Conservation (phyloP, 2,113 vertebrate genomes). For the Pachyramphus minor region DNA sequence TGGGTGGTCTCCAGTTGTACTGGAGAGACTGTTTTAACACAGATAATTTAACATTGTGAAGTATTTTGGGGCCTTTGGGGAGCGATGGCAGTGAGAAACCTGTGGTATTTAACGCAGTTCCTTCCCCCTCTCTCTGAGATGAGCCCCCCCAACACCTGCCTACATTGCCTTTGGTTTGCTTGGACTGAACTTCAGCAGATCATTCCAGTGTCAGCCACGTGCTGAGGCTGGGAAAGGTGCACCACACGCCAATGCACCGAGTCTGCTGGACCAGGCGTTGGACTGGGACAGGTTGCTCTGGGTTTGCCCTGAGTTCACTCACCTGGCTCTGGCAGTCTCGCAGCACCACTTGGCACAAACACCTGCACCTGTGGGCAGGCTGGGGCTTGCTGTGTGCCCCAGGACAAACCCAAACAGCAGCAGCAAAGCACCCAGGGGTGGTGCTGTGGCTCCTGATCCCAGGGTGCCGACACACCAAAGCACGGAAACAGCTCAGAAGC, state of each 20-base stretch:
- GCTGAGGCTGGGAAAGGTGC: background rate
- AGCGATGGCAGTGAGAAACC: background rate
- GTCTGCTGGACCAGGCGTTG: background rate
- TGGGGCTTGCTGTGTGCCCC: background rate
- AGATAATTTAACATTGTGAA: background rate
- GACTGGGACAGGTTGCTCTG: background rate
- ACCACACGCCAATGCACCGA: fast-evolving
- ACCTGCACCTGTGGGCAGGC: background rate
- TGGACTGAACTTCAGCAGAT: background rate
- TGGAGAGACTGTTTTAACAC: background rate
- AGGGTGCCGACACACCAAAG: background rate
- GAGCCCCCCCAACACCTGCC: background rate
- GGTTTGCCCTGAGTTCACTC: background rate
- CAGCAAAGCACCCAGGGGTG: background rate
- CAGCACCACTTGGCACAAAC: background rate
- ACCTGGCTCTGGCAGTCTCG: background rate
- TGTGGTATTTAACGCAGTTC: background rate
- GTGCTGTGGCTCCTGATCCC: fast-evolving
- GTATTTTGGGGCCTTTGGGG: background rate
- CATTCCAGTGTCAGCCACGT: background rate
- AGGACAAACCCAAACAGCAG: background rate
- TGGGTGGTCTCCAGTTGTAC: conserved; percentile 42
- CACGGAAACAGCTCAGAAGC: background rate
- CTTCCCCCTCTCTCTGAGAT: background rate
- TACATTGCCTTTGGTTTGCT: background rate